Conservation (phyloP, 2,888 invertebrate genomes). For the Euplagia quadripunctaria region DNA sequence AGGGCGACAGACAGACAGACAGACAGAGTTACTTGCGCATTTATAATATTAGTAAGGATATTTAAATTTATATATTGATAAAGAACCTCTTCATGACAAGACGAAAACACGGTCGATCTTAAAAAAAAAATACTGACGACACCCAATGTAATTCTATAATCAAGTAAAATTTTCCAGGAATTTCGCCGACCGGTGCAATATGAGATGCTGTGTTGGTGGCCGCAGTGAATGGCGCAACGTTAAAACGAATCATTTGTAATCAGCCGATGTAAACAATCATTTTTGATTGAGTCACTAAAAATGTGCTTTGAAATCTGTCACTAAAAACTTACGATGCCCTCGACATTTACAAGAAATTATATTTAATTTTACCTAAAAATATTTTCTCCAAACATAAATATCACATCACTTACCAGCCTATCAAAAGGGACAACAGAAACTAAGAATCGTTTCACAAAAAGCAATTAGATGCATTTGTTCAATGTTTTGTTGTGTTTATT, state of each 20-base stretch:
- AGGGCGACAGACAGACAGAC: too few relatives aligned
- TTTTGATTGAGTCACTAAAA: constrained; percentile 7
- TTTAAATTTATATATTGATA: constrained; percentile 21
- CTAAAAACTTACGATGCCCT: neutral
- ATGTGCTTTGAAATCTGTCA: neutral
- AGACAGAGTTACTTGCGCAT: too few relatives aligned
- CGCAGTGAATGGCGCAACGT: constrained; percentile 61
- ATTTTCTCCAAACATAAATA: too few relatives aligned
- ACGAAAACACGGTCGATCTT: constrained; percentile 9
- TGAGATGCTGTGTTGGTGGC: constrained; percentile 78
- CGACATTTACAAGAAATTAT: neutral
- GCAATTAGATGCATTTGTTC: too few relatives aligned
- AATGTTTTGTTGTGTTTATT: too few relatives aligned
- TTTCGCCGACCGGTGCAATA: constrained; percentile 65
- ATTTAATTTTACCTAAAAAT: neutral
- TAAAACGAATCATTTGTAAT: constrained; percentile 48
- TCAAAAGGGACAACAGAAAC: neutral
- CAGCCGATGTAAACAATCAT: constrained; percentile 5
- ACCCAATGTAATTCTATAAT: constrained; percentile 75
- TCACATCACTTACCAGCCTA: too few relatives aligned
- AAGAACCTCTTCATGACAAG: constrained; percentile 42
- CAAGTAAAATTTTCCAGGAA: constrained; percentile 77
- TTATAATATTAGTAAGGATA: too few relatives aligned
- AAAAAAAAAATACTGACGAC: constrained; percentile 67
- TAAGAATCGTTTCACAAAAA: neutral